phyloP scores from a whole-genome alignment of 2,113 vertebrate genomes.

The Lichenostomus cassidix region DNA sequence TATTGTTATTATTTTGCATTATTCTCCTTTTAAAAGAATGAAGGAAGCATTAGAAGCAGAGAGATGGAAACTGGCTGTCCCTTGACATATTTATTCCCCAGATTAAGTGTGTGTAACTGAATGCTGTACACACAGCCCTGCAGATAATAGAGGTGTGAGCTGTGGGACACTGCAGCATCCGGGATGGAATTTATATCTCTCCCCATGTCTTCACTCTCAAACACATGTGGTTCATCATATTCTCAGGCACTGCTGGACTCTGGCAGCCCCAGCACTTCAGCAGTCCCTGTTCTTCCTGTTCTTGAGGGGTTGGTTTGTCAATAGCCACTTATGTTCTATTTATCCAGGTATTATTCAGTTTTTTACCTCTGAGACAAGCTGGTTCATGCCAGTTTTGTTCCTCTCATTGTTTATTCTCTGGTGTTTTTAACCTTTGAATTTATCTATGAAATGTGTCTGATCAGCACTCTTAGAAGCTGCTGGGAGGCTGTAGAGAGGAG shows the following conservation, averaged over 20 bases:
- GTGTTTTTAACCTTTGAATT: background rate
- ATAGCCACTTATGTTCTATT: background rate
- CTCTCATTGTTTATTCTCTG: background rate
- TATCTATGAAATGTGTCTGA: background rate
- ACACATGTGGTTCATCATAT: background rate
- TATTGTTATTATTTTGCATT: background rate
- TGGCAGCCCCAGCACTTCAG: background rate
- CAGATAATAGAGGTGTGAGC: background rate
- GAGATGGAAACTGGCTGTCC: constrained; percentile 8
- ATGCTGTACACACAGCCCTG: background rate
- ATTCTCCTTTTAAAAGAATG: background rate
- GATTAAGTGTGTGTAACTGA: background rate
- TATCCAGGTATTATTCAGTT: background rate
- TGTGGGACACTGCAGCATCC: background rate
- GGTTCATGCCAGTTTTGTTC: background rate
- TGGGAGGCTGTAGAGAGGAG: background rate
- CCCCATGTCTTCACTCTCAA: background rate
- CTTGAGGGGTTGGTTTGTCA: background rate
- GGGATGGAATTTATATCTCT: background rate
- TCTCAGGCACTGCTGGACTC: background rate
- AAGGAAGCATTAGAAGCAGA: background rate
- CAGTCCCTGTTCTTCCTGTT: background rate
- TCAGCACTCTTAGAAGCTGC: background rate
- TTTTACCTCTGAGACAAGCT: background rate
- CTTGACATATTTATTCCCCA: background rate